These are phyloP conservation scores for Neotoxoptera formosana DNA, from an alignment of 1,140 invertebrate genomes.

Conservation along the genomic window DNA sequence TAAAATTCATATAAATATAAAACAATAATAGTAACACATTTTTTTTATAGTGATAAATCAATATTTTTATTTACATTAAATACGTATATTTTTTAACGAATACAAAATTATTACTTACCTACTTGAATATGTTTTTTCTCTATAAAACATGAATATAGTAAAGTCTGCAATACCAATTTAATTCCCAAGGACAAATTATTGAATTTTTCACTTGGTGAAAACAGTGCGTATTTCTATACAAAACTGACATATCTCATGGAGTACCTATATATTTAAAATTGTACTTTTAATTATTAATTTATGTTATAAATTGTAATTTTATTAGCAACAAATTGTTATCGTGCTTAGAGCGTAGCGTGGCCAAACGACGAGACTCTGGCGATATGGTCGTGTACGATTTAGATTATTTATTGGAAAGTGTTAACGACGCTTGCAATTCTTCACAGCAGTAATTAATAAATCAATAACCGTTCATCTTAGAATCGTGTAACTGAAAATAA, in stretches of 20 bases:
- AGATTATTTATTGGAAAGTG: slow-evolving; percentile 9
- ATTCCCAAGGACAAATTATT: neutral
- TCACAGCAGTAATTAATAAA: neutral
- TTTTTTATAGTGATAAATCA: neutral
- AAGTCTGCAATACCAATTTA: neutral
- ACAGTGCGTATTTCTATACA: neutral
- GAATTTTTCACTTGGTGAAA: neutral
- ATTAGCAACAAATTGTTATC: slow-evolving; percentile 25
- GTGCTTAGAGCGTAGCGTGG: slow-evolving; percentile 9
- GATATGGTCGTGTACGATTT: slow-evolving; percentile 34
- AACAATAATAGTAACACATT: neutral
- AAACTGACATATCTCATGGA: neutral
- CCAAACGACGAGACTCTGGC: slow-evolving; percentile 5
- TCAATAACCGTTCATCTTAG: neutral
- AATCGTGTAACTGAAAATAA: neutral
- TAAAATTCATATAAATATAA: neutral
- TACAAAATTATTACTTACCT: neutral
- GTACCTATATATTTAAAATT: neutral
- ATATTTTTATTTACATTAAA: neutral
- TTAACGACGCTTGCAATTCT: neutral
- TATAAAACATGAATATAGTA: neutral
- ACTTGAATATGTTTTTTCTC: neutral
- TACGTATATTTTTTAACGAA: neutral
- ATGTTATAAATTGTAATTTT: neutral
- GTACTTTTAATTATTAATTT: neutral